A percentile compares a stretch with the other conserved stretches of the same genome.
Conservation (phyloP, 2,113 vertebrate genomes). For the Heterocephalus glaber region DNA sequence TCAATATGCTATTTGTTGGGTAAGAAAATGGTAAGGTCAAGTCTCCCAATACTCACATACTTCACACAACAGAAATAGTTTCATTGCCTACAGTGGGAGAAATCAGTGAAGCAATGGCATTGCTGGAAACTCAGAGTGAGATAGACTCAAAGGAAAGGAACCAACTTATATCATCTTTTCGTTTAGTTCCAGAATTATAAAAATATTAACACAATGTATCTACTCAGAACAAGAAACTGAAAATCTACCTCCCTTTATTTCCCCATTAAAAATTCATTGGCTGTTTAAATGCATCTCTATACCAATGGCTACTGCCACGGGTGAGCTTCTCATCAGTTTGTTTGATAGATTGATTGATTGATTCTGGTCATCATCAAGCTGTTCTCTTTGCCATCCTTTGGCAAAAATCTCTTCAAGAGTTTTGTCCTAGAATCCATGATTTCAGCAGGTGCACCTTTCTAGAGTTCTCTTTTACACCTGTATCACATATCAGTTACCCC, state of each 20-base stretch:
- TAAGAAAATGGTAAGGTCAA: conserved; percentile 9
- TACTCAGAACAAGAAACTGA: conserved; percentile 13
- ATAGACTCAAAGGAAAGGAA: not conserved
- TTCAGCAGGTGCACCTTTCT: not conserved
- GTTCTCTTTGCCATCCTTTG: not conserved
- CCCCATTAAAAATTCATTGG: not conserved
- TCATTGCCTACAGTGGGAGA: not conserved
- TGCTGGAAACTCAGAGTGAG: not conserved
- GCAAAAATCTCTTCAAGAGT: not conserved
- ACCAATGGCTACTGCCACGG: not conserved
- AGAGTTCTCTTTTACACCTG: not conserved
- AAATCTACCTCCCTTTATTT: not conserved
- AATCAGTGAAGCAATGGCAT: not conserved
- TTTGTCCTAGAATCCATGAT: not conserved
- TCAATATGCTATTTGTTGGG: not conserved
- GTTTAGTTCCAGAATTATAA: not conserved
- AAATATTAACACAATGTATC: not conserved
- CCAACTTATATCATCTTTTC: not conserved
- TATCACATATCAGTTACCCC: not conserved
- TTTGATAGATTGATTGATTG: not conserved
- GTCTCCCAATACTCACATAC: not conserved
- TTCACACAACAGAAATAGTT: conserved; percentile 21
- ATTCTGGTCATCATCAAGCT: not conserved
- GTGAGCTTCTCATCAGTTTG: not conserved
- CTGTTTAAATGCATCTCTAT: not conserved